Conservation (phyloP, 2,888 invertebrate genomes). For the Mamestra brassicae region DNA sequence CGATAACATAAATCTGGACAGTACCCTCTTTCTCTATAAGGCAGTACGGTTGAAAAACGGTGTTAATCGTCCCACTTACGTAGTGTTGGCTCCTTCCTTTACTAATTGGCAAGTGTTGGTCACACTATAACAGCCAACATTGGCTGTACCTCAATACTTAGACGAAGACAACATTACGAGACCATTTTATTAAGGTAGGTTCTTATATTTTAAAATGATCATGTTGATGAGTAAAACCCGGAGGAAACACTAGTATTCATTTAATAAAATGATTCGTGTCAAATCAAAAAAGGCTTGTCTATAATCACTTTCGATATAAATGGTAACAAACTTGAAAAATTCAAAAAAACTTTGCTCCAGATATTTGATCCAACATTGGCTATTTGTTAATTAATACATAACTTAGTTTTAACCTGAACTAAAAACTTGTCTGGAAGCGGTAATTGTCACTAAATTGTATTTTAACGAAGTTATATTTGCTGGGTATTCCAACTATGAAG, state of each 20-base stretch:
- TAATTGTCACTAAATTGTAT: constrained; percentile 70
- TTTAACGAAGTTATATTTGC: constrained; percentile 63
- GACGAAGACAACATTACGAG: too few species aligned
- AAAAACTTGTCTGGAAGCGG: constrained; percentile 61
- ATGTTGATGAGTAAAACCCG: background rate
- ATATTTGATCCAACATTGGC: constrained; percentile 50
- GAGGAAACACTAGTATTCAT: background rate
- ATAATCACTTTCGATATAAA: constrained; percentile 18
- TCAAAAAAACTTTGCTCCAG: constrained; percentile 34
- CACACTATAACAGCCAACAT: background rate
- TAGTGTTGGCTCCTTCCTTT: background rate
- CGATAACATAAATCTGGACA: background rate
- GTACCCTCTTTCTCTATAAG: constrained; percentile 1
- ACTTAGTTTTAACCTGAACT: constrained; percentile 6
- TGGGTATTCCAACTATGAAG: constrained; percentile 55
- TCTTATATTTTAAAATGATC: too few species aligned
- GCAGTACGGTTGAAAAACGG: background rate
- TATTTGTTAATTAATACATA: constrained; percentile 55
- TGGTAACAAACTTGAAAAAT: constrained; percentile 8
- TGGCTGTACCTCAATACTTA: too few species aligned
- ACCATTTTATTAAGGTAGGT: too few species aligned
- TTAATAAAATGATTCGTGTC: constrained; percentile 25
- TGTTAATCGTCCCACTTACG: background rate
- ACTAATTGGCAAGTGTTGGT: background rate
- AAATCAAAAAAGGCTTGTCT: constrained; percentile 16